phyloP scores from a whole-genome alignment of 2,113 vertebrate genomes.

The Zapornia atra region DNA sequence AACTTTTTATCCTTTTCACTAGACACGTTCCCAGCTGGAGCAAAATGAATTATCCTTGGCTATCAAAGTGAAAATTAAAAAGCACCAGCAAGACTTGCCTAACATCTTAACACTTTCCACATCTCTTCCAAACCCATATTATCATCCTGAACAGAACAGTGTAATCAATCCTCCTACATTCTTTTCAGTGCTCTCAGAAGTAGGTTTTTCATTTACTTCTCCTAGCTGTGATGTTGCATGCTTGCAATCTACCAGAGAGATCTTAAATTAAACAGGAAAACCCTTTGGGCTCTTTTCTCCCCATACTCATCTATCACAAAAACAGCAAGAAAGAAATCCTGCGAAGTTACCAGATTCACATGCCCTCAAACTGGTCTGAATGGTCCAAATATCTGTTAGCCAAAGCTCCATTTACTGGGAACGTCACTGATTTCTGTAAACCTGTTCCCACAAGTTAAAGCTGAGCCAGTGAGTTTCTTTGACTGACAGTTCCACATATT shows the following conservation, averaged over 20 bases:
- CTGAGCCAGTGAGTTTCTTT: neutral
- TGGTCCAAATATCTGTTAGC: neutral
- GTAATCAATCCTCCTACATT: constrained; percentile 1
- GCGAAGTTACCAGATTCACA: neutral
- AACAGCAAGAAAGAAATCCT: neutral
- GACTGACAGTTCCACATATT: neutral
- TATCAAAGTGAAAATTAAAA: constrained; percentile 40
- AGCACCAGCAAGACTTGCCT: neutral
- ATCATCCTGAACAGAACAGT: neutral
- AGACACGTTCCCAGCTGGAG: neutral
- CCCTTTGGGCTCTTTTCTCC: neutral
- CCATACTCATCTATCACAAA: neutral
- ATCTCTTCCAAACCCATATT: neutral
- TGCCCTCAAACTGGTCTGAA: neutral
- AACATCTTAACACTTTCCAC: neutral
- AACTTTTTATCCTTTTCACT: constrained; percentile 23
- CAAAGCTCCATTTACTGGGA: neutral
- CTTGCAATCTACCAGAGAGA: neutral
- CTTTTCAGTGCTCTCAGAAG: neutral
- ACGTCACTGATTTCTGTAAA: neutral
- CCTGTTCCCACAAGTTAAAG: neutral
- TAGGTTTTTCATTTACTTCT: neutral
- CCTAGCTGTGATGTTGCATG: neutral
- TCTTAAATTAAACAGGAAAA: neutral
- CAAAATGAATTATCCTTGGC: constrained; percentile 32